Base-by-base conservation (phyloP, 2,888 invertebrate genomes). In the Amitus sp. region DNA sequence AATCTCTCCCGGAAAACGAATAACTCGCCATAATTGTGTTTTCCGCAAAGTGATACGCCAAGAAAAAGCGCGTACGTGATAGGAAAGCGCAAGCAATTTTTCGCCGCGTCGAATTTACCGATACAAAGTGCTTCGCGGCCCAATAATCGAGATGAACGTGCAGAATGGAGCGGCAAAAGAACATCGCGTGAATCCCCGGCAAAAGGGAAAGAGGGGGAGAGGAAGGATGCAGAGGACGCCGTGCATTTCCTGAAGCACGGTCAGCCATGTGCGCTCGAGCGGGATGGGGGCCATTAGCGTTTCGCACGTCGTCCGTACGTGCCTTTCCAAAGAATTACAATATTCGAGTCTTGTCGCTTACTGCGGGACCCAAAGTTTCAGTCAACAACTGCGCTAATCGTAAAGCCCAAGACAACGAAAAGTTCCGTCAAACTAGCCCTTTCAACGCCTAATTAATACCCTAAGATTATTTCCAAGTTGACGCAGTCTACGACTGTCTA, bases 381-480 rank as follows among this genome's bases (percentile, higher is more conserved):
- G 67, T 68, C 66, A 67, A 65, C 66, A 62, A 62, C 49, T 66
- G 51, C 47, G 50, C 46, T 54, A 50, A 61, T 61, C 57, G 64
- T 68, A 61, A 66, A 69, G 62, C 60, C 52, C 58, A 56, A 58
- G 55, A 61, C 54, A 62, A 34, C 39, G 19, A 53, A 47, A 50
- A 50, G 19, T 52, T 27, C 33, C 10, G 57, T 17, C 27, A 27
- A 37, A 12, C 6, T 20, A 39, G 40, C 52, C 27, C 67, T 63
- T 63, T 47, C 60, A 69, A 61, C 66, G 63, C 68, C 71, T 72
- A 75, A 77, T 78, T 78, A 78, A 75, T 71, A 73, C 73, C 68
- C 71, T 62, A 62, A 67, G 69, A 77, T 77, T 77, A 75, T 74
- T 71, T 69, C 62, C 63, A 63, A 55, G 61, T 54, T 62, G 63